Conservation (phyloP, 1,140 invertebrate species). For the Drosophila bocqueti region DNA sequence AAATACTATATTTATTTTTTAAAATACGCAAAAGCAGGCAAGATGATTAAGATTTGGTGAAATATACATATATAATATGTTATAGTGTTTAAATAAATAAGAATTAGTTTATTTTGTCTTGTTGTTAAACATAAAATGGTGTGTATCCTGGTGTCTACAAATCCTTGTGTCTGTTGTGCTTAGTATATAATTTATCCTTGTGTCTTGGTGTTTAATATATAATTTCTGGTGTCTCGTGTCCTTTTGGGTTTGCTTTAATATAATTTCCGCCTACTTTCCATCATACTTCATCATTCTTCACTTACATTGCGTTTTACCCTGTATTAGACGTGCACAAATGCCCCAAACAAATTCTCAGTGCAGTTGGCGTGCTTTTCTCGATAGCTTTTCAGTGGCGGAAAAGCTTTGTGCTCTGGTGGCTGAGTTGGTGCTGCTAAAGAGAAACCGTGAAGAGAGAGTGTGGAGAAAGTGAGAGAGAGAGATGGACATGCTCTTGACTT, state of each 20-base stretch:
- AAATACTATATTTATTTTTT: not conserved
- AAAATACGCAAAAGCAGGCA: constrained; percentile 20
- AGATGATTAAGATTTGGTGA: not conserved
- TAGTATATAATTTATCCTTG: not conserved
- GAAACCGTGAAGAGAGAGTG: constrained; percentile 42
- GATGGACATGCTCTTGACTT: constrained; percentile 59
- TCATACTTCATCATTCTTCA: constrained; percentile 19
- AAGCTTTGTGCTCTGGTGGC: constrained; percentile 61
- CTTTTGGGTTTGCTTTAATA: not conserved
- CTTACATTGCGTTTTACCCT: constrained; percentile 50
- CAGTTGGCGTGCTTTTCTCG: constrained; percentile 59
- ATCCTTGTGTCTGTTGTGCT: not conserved
- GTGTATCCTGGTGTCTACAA: not conserved
- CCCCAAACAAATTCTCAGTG: constrained; percentile 48
- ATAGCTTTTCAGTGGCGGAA: constrained; percentile 35
- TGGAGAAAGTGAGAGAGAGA: constrained; percentile 33
- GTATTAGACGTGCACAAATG: constrained; percentile 62
- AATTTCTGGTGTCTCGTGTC: constrained; percentile 23
- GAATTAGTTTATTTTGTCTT: not conserved
- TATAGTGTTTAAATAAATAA: not conserved
- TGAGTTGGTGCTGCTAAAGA: constrained; percentile 68
- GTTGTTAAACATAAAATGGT: not conserved
- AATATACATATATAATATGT: constrained; percentile 1
- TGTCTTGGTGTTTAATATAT: not conserved
- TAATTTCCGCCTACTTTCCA: constrained; percentile 16